These are phyloP conservation scores for Galago senegalensis DNA, from an alignment of 2,797 vertebrate genomes.

Conservation along the genomic window DNA sequence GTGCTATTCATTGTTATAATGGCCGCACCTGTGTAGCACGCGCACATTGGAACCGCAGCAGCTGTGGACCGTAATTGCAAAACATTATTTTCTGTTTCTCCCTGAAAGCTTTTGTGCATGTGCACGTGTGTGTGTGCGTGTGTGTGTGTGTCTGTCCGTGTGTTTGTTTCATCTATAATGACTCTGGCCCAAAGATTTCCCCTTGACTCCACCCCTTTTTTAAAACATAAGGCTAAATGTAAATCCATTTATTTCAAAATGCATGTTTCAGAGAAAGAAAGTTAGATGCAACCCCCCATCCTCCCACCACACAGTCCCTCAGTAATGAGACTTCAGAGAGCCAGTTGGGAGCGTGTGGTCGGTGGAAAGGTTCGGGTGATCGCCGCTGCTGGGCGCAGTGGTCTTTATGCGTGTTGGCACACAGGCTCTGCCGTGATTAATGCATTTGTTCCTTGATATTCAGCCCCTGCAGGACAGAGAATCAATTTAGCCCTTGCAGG, in stretches of 20 bases:
- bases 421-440: constrained; percentile 68
- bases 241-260: constrained; percentile 51
- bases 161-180: constrained; percentile 91
- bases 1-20: constrained; percentile 92
- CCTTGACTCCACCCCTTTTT: not conserved
- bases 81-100: constrained; percentile 93
- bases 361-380: not conserved
- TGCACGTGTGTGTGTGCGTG: constrained; percentile 70
- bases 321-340: not conserved
- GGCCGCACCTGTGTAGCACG: constrained; percentile 93
- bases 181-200: constrained; percentile 75
- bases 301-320: fast-evolving
- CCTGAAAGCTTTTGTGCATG: constrained; percentile 88
- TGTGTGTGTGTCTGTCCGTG: constrained; percentile 74
- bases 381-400: not conserved
- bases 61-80: constrained; percentile 91
- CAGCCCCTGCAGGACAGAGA: constrained; percentile 75
- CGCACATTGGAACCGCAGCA: constrained; percentile 84
- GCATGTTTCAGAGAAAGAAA: constrained; percentile 36
- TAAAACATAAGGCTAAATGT: constrained; percentile 2
- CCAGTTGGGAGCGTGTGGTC: not conserved
- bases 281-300: not conserved
- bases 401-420: constrained; percentile 64
- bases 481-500: constrained; percentile 79
- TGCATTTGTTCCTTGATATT: constrained; percentile 83